Percentiles rank a stretch among this genome's conserved stretches.
phyloP scores from a whole-genome alignment of 2,888 invertebrate species.

The Empis stercorea region DNA sequence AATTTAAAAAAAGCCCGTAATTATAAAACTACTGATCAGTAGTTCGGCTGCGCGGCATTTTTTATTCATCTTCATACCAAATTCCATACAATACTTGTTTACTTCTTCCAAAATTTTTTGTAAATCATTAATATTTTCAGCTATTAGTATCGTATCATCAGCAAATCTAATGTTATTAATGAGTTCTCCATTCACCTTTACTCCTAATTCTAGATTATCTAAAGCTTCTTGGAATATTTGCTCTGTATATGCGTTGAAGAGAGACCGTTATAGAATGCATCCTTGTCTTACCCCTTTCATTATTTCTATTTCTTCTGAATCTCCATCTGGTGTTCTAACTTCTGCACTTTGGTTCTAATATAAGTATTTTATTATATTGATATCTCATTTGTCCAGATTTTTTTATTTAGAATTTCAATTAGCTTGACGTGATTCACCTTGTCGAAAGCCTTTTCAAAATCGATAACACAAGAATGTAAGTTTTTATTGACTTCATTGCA shows the following conservation, averaged over 20 bases:
- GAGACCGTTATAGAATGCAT: not conserved
- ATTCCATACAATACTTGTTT: not conserved
- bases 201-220: not conserved
- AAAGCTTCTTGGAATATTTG: not conserved
- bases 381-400: not conserved
- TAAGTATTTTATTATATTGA: not conserved
- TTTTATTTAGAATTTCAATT: too few species aligned
- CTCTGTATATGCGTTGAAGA: not conserved
- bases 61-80: not conserved
- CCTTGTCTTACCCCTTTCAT: not conserved
- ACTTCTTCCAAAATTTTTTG: not conserved
- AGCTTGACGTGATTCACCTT: not conserved
- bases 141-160: not conserved
- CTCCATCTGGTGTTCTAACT: not conserved
- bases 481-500: too few species aligned
- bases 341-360: not conserved
- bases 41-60: too few species aligned
- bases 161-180: not conserved
- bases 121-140: not conserved
- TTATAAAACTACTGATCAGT: too few species aligned
- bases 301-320: not conserved
- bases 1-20: too few species aligned
- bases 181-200: not conserved
- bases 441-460: not conserved
- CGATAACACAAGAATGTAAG: not conserved